Base-by-base conservation (phyloP, 2,797 vertebrate genomes). In the Clarias platycephalus region DNA sequence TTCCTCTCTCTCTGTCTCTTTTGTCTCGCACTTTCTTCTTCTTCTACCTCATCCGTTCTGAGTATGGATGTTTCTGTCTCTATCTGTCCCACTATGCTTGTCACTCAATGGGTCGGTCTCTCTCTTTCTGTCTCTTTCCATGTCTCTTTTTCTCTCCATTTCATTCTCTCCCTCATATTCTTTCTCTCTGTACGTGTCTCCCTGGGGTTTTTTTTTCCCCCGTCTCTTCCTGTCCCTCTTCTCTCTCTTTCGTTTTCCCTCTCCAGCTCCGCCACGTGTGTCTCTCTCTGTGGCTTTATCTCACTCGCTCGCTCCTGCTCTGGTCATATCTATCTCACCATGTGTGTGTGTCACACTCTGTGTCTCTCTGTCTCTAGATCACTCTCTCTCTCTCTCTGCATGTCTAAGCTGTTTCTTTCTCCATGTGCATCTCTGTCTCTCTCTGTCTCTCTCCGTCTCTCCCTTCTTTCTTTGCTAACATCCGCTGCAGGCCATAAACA, bases 401-500 rank as follows among this genome's bases (percentile, higher is more conserved):
- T 44, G 1, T 24, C 37, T 24, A 37, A 5, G 37, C 7, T 71
- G 4, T 7, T 16, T 67, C 15, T 67, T 28, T 31, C 26, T 67
- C 64, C 31, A 6, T 67, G 4, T 31, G 13, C 28, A 26, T 5
- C 66, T 31, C 37, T 49, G 10, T 72, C 20, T 10, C 0, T 18
- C 68, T 37, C 34, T 37, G 34, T 57, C 55, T 12, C 1, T 37
- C 28, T 34, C 55, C 1, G 0, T n/a, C 60, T 63, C 60, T 24
- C 24, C 60, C 60, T 63, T 4, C 75, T 37, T 37, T 37, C 75
- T 10, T 37, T 76, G 81, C 72, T 84, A 88, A 90, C 91, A 95
- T 96, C 95, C 95, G 94, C 93, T 94, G 86, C 91, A 94, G 92
- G 91, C 28, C 91, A 92, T 94, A 93, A 95, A 96, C 94, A 96